Base-by-base conservation (phyloP, 1,140 invertebrate genomes). In the Choristoneura fumiferana region DNA sequence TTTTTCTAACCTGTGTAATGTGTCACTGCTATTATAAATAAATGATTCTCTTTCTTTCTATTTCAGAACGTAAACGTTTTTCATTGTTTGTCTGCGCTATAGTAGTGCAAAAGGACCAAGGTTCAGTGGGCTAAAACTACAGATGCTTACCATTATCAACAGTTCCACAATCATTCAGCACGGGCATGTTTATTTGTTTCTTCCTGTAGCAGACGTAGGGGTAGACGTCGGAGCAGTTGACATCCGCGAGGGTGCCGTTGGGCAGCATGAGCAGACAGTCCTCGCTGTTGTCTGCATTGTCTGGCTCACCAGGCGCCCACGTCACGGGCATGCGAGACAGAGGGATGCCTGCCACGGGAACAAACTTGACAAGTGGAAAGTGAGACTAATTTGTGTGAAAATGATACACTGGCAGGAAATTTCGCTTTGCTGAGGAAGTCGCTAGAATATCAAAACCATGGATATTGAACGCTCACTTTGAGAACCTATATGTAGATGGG, bases 141-240 rank as follows among this genome's bases (percentile, higher is more conserved):
- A n/a, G n/a, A n/a, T n/a, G 22, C 43, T 60, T 40, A 71, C 69
- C 66, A 9, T 14, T 14, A 39, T 73, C 71, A 1, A 57, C 45
- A 17, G 68, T 73, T 1, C 71, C 71, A 40, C 72, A 75, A 4
- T 15, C 54, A 8, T 52, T 63, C 2, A 1, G 57, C 52, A 8
- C 65, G 36, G 14, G 53, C 22, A 4, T 12, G 18, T 1, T 52
- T 57, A n/a, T n/a, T n/a, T n/a, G n/a, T 1, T 43, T 56, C 37
- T 71, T 65, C 62, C 58, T 71, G 12, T 61, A 76, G 37, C 73
- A 76, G 9, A 73, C 53, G 54, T 69, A 76, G 0, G 73, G 65
- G 17, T 58, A 62, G 0, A 56, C 17, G 1, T 71, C 61, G 0
- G 33, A 22, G 12, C 73, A 76, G 15, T 45, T 71, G 0, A 73